These are phyloP conservation scores for Picathartes gymnocephalus DNA, from an alignment of 2,113 vertebrate species.

Conservation along the genomic window DNA sequence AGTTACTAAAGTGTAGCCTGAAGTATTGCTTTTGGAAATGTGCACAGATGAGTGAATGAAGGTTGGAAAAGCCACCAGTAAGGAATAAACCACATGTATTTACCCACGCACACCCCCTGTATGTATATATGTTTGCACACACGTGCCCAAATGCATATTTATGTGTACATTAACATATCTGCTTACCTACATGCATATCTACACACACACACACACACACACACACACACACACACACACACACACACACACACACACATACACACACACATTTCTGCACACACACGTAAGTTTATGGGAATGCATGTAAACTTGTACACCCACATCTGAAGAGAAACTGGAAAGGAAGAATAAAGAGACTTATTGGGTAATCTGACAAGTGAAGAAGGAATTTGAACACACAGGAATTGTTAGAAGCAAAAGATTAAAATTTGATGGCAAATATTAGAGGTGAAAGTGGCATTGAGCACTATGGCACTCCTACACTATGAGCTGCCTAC, in stretches of 20 bases:
- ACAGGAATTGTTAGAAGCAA: background rate
- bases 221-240: too few relatives aligned
- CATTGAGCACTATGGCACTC: background rate
- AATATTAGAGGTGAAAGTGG: background rate
- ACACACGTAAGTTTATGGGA: too few relatives aligned
- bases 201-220: too few relatives aligned
- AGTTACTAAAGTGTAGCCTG: background rate
- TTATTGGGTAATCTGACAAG: background rate
- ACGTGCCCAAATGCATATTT: background rate
- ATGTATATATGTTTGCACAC: background rate
- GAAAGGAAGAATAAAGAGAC: background rate
- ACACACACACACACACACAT: too few relatives aligned
- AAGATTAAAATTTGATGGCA: background rate
- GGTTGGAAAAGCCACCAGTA: background rate
- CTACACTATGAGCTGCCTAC: background rate
- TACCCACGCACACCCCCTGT: background rate
- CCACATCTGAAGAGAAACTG: background rate
- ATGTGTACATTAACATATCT: accelerated
- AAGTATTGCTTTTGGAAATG: background rate
- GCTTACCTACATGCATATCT: background rate
- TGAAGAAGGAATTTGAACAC: background rate
- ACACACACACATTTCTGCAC: background rate
- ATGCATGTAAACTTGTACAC: background rate
- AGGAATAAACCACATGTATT: background rate
- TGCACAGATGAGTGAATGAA: background rate